Base-by-base conservation (phyloP, 1,140 invertebrate genomes). In the Ectropis grisescens region DNA sequence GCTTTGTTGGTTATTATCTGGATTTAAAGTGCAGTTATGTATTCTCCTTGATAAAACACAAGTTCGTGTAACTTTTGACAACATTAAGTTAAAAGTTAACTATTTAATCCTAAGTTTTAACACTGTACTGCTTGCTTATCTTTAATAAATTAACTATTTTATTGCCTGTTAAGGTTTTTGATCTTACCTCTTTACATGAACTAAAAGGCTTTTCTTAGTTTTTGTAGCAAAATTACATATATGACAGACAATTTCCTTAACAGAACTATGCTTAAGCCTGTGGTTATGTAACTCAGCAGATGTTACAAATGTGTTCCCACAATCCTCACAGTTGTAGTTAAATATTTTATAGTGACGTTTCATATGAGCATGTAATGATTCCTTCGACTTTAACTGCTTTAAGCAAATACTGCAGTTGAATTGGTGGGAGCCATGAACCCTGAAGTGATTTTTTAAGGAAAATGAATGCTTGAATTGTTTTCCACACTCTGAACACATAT, bases 401-500 rank as follows among this genome's bases (percentile, higher is more conserved):
- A 64, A 56, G 48, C 67, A 83, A 30, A 61, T 59, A 25, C 52
- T 60, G 53, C 65, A 74, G 11, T 37, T 34, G 49, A 50, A 74
- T 38, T 54, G 56, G 15, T 58, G 66, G 44, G 22, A 52, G 41
- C 64, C 55, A 60, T 83, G 82, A 4, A 83, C 82, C 31, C 54
- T 41, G 12, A 66, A 44, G 38, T 83, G 78, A 13, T 62, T 74
- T 44, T 82, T 81, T 12, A 82, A 58, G 25, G 72, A 57, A 33
- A 69, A 75, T 15, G 68, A 66, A 54, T 74, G 70, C 51, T 87
- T 85, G 65, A 88, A 89, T 60, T 86, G 84, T 51, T 87, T 86
- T 10, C 86, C 85, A 65, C 88, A 89, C 23, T 84, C 45, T 10
- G 83, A 62, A 59, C 89, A 90, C 13, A 84, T 88, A 47, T 80